Percentiles rank a stretch among this genome's conserved stretches.
Conservation (phyloP, 2,888 invertebrate genomes). For the Acleris holmiana region DNA sequence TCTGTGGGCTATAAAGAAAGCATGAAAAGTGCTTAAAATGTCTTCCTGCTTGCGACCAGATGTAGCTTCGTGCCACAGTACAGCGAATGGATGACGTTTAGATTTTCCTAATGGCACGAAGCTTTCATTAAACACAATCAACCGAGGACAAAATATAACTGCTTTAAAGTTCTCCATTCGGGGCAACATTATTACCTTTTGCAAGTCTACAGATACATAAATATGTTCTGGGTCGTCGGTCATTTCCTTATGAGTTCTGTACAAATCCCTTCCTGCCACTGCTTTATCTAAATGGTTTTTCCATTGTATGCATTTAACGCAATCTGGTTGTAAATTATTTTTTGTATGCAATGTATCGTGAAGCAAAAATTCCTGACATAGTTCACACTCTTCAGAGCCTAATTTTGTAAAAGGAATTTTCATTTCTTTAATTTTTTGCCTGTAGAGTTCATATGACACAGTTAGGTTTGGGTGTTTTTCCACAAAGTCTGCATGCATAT, state of each 20-base stretch:
- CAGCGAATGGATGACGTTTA: neutral
- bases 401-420: too few species aligned
- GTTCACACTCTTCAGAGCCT: too few species aligned
- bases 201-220: neutral
- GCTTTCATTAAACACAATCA: neutral
- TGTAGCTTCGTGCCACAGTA: neutral
- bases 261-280: neutral
- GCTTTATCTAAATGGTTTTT: neutral
- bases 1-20: too few species aligned
- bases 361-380: neutral
- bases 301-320: neutral
- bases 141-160: neutral
- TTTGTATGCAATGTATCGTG: neutral
- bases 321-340: neutral
- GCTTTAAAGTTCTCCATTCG: neutral
- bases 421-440: too few species aligned
- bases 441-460: neutral
- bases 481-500: neutral
- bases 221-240: neutral
- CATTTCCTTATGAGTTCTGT: neutral
- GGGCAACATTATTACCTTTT: slow-evolving; percentile 2
- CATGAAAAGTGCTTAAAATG: neutral
- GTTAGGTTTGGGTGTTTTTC: neutral
- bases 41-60: neutral
- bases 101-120: slow-evolving; percentile 4